Evolutionary conservation across 2,797 vertebrate species (phyloP).

Genomic region (Steatocranus sp.): DNA sequence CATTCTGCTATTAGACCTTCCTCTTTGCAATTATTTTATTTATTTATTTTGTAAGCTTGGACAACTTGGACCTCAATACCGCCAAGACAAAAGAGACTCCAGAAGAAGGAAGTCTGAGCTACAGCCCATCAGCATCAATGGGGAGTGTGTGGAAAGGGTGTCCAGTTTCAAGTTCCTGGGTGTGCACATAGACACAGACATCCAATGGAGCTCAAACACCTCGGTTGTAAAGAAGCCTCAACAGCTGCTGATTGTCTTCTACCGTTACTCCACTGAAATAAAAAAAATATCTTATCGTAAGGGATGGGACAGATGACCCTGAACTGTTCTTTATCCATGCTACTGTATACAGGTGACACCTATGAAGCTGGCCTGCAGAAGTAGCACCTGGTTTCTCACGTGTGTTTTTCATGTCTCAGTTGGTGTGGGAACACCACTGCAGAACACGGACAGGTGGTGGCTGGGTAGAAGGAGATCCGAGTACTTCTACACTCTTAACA

Average conservation of each 20-base stretch:
- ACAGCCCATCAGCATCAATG: neutral
- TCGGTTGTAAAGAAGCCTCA: accelerated
- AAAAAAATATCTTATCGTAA: neutral
- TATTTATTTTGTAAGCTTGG: neutral
- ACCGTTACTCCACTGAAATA: neutral
- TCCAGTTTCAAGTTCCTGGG: neutral
- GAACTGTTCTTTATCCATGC: neutral
- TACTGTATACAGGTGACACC: neutral
- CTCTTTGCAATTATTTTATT: neutral
- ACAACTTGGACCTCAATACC: neutral
- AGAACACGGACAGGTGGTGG: neutral
- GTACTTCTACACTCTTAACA: neutral
- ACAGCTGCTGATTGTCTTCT: neutral
- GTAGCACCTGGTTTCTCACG: neutral
- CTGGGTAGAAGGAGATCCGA: neutral
- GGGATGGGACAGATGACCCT: neutral
- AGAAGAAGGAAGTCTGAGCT: neutral
- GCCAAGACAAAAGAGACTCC: neutral
- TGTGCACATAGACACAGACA: neutral
- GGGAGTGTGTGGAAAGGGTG: neutral
- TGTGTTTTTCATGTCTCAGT: neutral
- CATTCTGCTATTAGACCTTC: too few relatives aligned
- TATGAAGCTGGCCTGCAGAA: neutral
- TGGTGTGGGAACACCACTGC: neutral
- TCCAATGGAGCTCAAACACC: neutral